phyloP scores from a whole-genome alignment of 2,797 vertebrate genomes.

The Eleutherodactylus coqui region DNA sequence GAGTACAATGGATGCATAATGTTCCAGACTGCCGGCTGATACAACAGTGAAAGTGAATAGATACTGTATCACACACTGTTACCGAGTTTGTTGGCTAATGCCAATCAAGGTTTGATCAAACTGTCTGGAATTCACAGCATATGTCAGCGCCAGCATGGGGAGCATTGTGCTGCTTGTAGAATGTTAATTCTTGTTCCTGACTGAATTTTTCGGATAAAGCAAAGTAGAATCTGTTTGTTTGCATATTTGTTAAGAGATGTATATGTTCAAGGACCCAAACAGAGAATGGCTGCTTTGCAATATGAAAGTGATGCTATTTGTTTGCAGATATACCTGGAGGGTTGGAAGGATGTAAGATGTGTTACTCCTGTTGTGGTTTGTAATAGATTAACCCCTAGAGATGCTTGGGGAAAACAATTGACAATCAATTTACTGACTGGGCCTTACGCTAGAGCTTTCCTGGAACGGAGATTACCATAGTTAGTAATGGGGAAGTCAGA shows the following conservation, averaged over 20 bases:
- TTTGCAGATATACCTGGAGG: background rate
- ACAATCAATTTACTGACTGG: slow-evolving; percentile 9
- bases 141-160: slow-evolving; percentile 28
- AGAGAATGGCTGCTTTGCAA: background rate
- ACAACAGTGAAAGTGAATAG: slow-evolving; percentile 23
- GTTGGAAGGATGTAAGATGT: background rate
- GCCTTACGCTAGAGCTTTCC: background rate
- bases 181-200: slow-evolving; percentile 25
- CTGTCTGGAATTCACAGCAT: slow-evolving; percentile 41
- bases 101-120: slow-evolving; percentile 50
- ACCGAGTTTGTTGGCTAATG: background rate
- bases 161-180: slow-evolving; percentile 13
- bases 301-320: background rate
- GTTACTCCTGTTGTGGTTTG: too few relatives aligned
- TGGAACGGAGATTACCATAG: background rate
- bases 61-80: slow-evolving; percentile 21
- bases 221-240: background rate
- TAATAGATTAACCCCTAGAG: background rate
- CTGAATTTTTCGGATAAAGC: background rate
- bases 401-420: background rate
- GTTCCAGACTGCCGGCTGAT: slow-evolving; percentile 46
- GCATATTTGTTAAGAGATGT: background rate
- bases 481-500: background rate
- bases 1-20: slow-evolving; percentile 21
- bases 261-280: background rate